These are phyloP conservation scores for Cyanoliseus patagonus DNA, from an alignment of 2,113 vertebrate genomes.

Conservation along the genomic window DNA sequence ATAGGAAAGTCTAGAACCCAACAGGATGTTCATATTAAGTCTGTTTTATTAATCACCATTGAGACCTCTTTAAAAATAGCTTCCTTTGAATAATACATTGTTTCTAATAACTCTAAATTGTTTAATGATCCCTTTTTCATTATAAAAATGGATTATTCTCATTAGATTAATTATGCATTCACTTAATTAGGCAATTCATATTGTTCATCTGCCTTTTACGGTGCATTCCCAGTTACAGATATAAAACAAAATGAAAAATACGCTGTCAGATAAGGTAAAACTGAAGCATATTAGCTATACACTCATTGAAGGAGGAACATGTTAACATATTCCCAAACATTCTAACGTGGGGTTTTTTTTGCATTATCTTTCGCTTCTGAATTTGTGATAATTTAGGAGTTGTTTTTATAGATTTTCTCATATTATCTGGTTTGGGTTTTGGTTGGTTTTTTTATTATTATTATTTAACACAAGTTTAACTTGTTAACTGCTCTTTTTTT, in stretches of 20 bases:
- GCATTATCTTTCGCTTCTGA: background rate
- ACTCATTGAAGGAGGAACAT: background rate
- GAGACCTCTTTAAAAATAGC: constrained; percentile 12
- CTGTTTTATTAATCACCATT: constrained; percentile 33
- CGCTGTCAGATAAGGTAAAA: background rate
- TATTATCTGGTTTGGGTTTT: background rate
- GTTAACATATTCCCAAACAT: background rate
- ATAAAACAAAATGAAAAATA: background rate
- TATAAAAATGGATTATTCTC: constrained; percentile 55
- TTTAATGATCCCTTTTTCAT: constrained; percentile 27
- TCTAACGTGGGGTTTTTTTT: background rate
- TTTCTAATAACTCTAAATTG: constrained; percentile 45
- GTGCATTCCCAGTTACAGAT: background rate
- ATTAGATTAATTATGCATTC: constrained; percentile 53
- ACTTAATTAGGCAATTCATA: constrained; percentile 26
- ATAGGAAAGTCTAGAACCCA: background rate
- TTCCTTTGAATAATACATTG: constrained; percentile 56
- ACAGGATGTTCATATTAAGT: constrained; percentile 19
- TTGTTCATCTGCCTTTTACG: constrained; percentile 16
- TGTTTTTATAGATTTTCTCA: background rate
- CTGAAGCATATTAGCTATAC: background rate
- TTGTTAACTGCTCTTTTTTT: background rate
- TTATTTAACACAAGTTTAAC: background rate
- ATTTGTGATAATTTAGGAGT: background rate
- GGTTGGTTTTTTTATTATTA: background rate